Percentiles rank a stretch among this genome's conserved stretches.
Conservation (phyloP, 2,888 invertebrate species). For the Amblyjoppa fuscipennis region DNA sequence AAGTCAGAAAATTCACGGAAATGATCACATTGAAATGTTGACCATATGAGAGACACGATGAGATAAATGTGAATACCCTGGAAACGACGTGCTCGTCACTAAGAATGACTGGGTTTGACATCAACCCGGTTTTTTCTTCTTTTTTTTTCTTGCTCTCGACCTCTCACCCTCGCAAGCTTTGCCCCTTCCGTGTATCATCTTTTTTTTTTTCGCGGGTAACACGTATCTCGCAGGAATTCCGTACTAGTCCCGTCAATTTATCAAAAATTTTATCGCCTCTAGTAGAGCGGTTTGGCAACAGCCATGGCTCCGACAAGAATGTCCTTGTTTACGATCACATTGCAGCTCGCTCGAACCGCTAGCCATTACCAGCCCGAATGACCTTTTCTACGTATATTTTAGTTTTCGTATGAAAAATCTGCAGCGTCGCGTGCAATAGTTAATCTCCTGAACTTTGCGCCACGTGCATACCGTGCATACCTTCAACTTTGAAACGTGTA, state of each 20-base stretch:
- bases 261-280: slow-evolving; percentile 13
- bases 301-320: too few species aligned
- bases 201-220: neutral
- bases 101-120: slow-evolving; percentile 25
- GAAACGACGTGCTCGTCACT: slow-evolving; percentile 34
- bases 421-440: too few species aligned
- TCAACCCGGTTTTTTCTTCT: neutral
- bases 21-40: too few species aligned
- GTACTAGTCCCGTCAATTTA: slow-evolving; percentile 23
- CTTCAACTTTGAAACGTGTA: too few species aligned
- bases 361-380: too few species aligned
- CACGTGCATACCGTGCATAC: too few species aligned
- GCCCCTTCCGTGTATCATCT: neutral
- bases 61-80: slow-evolving; percentile 19
- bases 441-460: too few species aligned
- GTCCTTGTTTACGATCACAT: too few species aligned
- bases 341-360: neutral
- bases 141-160: slow-evolving; percentile 11
- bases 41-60: too few species aligned
- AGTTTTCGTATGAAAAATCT: too few species aligned
- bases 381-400: too few species aligned
- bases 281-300: neutral
- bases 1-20: too few species aligned
- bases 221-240: neutral
- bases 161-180: slow-evolving; percentile 1